phyloP scores from a whole-genome alignment of 2,113 vertebrate genomes.

The Varanus salvator region DNA sequence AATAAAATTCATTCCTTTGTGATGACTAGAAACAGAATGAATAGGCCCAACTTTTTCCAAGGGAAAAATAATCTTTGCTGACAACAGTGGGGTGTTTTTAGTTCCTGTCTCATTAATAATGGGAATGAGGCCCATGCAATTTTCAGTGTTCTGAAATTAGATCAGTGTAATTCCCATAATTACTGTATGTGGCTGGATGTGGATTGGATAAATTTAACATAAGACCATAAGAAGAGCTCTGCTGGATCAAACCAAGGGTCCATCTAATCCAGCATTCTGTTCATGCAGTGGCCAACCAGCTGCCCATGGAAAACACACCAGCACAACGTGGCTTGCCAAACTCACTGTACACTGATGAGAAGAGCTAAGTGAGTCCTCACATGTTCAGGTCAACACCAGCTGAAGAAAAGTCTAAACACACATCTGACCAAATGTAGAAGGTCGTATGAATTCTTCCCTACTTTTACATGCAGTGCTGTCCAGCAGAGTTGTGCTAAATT shows the following conservation, averaged over 20 bases:
- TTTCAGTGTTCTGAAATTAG: conserved; percentile 13
- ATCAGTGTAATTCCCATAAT: background rate
- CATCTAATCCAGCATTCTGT: no score
- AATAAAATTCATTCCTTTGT: background rate
- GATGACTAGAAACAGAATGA: background rate
- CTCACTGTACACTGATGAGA: background rate
- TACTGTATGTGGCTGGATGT: background rate
- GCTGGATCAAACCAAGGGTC: no score
- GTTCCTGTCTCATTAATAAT: background rate
- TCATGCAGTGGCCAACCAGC: no score
- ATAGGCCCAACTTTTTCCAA: background rate
- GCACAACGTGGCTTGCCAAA: background rate
- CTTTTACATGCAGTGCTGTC: conserved; percentile 11
- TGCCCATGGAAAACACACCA: no score
- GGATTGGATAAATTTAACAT: background rate
- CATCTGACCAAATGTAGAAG: background rate
- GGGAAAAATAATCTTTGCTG: background rate
- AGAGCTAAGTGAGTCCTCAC: background rate
- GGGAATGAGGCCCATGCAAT: background rate
- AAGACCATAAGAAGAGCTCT: no score
- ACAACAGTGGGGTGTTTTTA: background rate
- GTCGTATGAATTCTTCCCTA: background rate
- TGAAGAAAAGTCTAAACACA: no score
- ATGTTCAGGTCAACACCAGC: background rate
- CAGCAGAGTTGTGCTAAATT: background rate